A percentile compares a stretch with the other conserved stretches of the same genome.
phyloP scores from a whole-genome alignment of 92 coral and sea anemone species.

The Zoanthus sociatus region DNA sequence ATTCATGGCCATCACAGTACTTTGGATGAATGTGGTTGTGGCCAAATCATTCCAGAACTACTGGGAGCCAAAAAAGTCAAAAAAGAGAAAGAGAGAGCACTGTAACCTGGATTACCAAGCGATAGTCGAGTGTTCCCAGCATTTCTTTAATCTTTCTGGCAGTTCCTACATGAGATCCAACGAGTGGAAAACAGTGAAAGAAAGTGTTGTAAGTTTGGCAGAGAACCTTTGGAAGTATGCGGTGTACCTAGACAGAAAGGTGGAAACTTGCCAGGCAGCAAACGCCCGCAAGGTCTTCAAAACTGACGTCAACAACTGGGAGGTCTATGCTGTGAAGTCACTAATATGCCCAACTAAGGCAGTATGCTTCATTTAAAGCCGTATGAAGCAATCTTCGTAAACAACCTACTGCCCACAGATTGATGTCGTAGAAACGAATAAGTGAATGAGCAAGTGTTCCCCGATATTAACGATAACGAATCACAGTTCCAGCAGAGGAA shows the following conservation, averaged over 20 bases:
- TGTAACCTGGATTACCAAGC: constrained; percentile 12
- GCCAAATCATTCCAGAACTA: constrained; percentile 4
- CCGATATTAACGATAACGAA: neutral
- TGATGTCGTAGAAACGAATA: constrained; percentile 47
- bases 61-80: constrained; percentile 26
- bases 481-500: constrained; percentile 11
- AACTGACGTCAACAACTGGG: constrained; percentile 50
- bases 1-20: constrained; percentile 42
- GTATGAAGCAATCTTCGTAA: constrained; percentile 45
- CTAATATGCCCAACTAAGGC: constrained; percentile 28
- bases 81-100: constrained; percentile 30
- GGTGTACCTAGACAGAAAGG: constrained; percentile 17
- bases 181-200: constrained; percentile 41
- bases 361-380: constrained; percentile 53
- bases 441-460: constrained; percentile 38
- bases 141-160: constrained; percentile 14
- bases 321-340: constrained; percentile 21
- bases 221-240: constrained; percentile 51
- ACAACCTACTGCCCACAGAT: constrained; percentile 42
- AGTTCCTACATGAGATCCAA: constrained; percentile 37
- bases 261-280: constrained; percentile 24
- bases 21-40: constrained; percentile 41
- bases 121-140: constrained; percentile 18
- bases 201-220: constrained; percentile 23
- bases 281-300: constrained; percentile 35